phyloP scores from a whole-genome alignment of 2,888 invertebrate genomes.

The Ectemnius lituratus region DNA sequence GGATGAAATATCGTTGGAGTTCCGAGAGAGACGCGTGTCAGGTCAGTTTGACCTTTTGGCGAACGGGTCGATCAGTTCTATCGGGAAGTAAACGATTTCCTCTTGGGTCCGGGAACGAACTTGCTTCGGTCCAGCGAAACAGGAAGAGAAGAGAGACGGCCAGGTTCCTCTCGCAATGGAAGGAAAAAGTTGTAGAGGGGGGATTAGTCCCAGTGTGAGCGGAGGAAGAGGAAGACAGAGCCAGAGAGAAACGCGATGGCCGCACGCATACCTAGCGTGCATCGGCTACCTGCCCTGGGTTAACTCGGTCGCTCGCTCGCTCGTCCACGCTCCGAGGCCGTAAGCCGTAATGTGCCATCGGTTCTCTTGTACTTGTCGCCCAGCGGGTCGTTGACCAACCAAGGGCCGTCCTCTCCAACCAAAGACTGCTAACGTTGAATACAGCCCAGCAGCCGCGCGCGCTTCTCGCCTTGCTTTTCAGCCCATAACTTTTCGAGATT shows the following conservation, averaged over 20 bases:
- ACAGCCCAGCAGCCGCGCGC: not conserved
- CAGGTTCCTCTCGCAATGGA: not conserved
- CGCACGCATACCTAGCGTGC: conserved; percentile 60
- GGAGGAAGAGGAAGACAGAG: conserved; percentile 7
- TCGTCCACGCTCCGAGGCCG: not conserved
- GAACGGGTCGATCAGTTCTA: conserved; percentile 48
- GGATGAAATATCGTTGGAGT: conserved; percentile 53
- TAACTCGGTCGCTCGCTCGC: conserved; percentile 45
- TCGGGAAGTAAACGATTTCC: conserved; percentile 57
- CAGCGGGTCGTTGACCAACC: conserved; percentile 37
- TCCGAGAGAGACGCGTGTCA: conserved; percentile 23
- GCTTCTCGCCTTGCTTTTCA: not conserved
- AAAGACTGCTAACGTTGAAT: conserved; percentile 38
- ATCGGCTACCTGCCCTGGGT: conserved; percentile 55
- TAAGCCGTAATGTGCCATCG: conserved; percentile 29
- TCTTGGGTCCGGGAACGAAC: conserved; percentile 11
- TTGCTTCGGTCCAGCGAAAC: conserved; percentile 33
- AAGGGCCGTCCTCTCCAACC: conserved; percentile 15
- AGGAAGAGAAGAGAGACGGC: conserved; percentile 20
- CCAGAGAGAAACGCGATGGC: conserved; percentile 38
- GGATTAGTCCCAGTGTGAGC: not conserved
- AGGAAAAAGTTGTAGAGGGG: conserved; percentile 19
- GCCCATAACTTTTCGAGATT: no score
- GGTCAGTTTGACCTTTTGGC: conserved; percentile 52
- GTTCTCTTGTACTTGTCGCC: conserved; percentile 30